Evolutionary conservation across 2,797 vertebrate species (phyloP), one percentile per base, ranked within the genome.

Genomic region (Sebastes kiyomatsui): DNA sequence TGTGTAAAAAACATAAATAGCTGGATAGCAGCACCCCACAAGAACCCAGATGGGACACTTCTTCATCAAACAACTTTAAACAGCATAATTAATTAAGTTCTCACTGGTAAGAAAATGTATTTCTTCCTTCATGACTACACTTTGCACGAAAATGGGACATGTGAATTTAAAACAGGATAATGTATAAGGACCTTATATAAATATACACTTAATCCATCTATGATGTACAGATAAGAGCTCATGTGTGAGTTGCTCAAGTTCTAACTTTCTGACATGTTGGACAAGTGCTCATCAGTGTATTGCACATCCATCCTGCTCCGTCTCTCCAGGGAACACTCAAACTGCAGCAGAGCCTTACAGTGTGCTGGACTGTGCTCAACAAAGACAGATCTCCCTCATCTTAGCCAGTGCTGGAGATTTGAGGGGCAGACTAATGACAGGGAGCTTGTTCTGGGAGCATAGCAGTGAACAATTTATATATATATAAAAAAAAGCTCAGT

Each of bases 221-320:
- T 20, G 28, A 60, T 32, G 16, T 18, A 76, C 32, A 13, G 66
- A 62, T 74, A 13, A 58, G 7, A 76, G 27, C 12, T 55, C 33
- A 12, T 62, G 33, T 69, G 14, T 60, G 56, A 62, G 58, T n/a
- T 20, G 66, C 60, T 89, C 11, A 75, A 69, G 65, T 54, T 85
- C 59, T 70, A 83, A 90, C 90, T 92, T 92, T 84, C 82, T 89
- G 89, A 90, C 90, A 81, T 87, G 85, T 89, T 90, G 73, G 87
- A 94, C 90, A 87, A 88, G 82, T 66, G 82, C 86, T 91, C 93
- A 86, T 92, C 90, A 88, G 66, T 71, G 84, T 81, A 78, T 76
- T 75, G 71, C 84, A 85, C 88, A 88, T 90, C 89, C 85, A 87
- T 79, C 82, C 75, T 75, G 7, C 73, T 4, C 68, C 1, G 23